These are phyloP conservation scores for Molossus alvarezi DNA, from an alignment of 2,797 vertebrate genomes.

Conservation along the genomic window DNA sequence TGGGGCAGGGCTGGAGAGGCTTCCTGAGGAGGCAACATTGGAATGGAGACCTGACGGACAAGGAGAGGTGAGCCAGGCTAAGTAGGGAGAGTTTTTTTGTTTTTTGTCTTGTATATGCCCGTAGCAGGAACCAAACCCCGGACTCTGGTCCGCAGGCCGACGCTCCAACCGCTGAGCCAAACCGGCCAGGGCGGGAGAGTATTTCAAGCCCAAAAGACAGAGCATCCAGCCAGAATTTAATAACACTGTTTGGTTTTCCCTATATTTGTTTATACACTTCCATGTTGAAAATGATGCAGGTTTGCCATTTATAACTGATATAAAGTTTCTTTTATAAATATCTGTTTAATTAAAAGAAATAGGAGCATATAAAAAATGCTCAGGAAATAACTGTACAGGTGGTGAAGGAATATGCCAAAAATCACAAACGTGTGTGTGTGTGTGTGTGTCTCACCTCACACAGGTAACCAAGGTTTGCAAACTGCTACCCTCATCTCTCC, in stretches of 20 bases:
- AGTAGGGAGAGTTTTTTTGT: not conserved
- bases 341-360: constrained; percentile 70
- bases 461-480: not conserved
- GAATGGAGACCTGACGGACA: not conserved
- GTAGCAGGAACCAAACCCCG: no score
- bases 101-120: no score
- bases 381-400: constrained; percentile 60
- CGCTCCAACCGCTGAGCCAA: no score
- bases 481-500: not conserved
- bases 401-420: constrained; percentile 57
- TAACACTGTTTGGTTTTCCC: not conserved
- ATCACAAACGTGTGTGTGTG: not conserved
- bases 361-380: constrained; percentile 40
- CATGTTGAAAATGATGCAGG: constrained; percentile 42
- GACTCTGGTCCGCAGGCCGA: no score
- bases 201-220: not conserved
- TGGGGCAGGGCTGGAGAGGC: not conserved
- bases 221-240: not conserved
- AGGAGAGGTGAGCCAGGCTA: not conserved
- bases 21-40: not conserved
- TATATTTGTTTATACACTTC: not conserved
- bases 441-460: not conserved
- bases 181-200: not conserved
- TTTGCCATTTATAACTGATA: constrained; percentile 52
- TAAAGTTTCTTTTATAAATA: constrained; percentile 49